phyloP scores from a whole-genome alignment of 2,113 vertebrate species.

The Oenanthe oenanthe region DNA sequence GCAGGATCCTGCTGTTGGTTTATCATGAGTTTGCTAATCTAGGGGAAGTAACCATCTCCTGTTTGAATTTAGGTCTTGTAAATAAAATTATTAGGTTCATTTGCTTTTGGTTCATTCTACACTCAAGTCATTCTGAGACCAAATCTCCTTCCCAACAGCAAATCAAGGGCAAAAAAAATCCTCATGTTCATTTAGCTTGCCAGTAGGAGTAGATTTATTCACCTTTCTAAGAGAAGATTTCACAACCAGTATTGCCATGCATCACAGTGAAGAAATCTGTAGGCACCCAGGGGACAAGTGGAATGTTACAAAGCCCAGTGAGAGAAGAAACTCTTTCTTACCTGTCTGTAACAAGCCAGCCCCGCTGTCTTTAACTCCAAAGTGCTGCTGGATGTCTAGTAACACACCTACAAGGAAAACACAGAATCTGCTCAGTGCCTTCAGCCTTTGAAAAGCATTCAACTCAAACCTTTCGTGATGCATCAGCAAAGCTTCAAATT shows the following conservation, averaged over 20 bases:
- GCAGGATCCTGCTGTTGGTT: background rate
- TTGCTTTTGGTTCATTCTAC: background rate
- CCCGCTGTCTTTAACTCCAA: constrained; percentile 83
- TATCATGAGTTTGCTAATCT: background rate
- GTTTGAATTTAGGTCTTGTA: background rate
- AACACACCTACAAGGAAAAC: constrained; percentile 82
- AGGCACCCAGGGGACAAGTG: background rate
- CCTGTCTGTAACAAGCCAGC: constrained; percentile 93
- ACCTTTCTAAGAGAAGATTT: background rate
- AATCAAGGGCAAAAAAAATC: background rate
- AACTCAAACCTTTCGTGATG: background rate
- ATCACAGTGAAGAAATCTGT: background rate
- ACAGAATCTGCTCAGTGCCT: background rate
- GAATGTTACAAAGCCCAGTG: background rate
- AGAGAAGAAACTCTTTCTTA: constrained; percentile 72
- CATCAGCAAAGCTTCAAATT: background rate
- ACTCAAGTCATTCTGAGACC: background rate
- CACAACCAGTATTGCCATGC: background rate
- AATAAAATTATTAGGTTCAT: background rate
- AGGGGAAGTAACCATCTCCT: background rate
- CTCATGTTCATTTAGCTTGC: background rate
- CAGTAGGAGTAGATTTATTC: background rate
- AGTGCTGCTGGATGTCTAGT: constrained; percentile 90
- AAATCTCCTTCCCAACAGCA: background rate
- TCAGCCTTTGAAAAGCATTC: background rate